Evolutionary conservation across 2,113 vertebrate species (phyloP).

Genomic region (Cygnus buccinator): DNA sequence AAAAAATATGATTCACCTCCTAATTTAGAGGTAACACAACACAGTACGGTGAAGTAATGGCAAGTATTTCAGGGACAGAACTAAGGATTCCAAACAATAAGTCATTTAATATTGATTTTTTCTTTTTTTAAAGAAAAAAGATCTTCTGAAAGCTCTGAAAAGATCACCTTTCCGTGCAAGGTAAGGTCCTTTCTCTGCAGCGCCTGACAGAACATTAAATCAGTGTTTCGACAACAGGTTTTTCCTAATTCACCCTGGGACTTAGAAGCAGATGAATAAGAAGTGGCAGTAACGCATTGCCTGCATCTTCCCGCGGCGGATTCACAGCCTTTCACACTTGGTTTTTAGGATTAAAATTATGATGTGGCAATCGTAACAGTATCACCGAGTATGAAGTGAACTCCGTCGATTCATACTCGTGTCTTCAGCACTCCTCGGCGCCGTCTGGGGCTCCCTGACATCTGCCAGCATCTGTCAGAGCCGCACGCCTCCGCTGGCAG

Average conservation of each 20-base stretch:
- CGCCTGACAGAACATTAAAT: background rate
- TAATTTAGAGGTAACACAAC: background rate
- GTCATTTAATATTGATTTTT: background rate
- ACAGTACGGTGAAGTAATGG: background rate
- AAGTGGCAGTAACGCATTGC: background rate
- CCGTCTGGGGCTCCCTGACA: background rate
- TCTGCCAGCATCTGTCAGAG: background rate
- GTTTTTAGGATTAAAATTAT: background rate
- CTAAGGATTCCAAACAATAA: background rate
- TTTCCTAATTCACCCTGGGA: background rate
- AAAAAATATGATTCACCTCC: background rate
- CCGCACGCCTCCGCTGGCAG: no score
- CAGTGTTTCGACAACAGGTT: background rate
- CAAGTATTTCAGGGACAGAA: rapidly evolving
- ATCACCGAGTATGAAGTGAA: rapidly evolving
- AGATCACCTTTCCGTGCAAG: background rate
- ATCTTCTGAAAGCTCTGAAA: background rate
- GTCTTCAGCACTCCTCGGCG: background rate
- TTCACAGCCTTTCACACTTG: background rate
- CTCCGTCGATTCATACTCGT: rapidly evolving
- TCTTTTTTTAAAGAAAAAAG: background rate
- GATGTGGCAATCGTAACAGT: background rate
- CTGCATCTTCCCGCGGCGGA: background rate
- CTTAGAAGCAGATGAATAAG: background rate
- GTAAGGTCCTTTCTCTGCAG: background rate